A percentile compares a stretch with the other conserved stretches of the same genome.
phyloP scores from a whole-genome alignment of 2,888 invertebrate genomes.

The Lepidocyrtinus sp. region DNA sequence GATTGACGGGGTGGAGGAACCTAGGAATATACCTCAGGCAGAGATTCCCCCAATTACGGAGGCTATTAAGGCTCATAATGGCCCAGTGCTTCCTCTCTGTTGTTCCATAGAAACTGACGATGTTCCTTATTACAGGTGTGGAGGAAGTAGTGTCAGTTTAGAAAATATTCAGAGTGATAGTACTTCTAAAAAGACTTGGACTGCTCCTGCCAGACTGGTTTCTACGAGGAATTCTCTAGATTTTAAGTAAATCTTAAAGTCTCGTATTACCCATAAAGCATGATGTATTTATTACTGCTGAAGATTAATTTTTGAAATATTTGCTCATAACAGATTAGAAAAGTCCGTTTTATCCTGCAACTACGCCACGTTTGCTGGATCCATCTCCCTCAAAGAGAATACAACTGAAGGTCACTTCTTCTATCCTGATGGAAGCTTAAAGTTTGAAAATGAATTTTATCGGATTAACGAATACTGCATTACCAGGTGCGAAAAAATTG shows the following conservation, averaged over 20 bases:
- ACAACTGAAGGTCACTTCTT: slow-evolving; percentile 42
- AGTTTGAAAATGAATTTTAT: slow-evolving; percentile 60
- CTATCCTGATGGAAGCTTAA: slow-evolving; percentile 54
- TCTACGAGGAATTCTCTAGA: slow-evolving; percentile 39
- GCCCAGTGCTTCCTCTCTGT: slow-evolving; percentile 53
- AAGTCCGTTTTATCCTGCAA: slow-evolving; percentile 54
- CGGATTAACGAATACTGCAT: slow-evolving; percentile 57
- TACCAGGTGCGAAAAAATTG: slow-evolving; percentile 41
- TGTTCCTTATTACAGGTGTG: slow-evolving; percentile 56
- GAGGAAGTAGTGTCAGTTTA: slow-evolving; percentile 38
- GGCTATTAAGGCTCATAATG: neutral
- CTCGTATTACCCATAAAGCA: too few species aligned
- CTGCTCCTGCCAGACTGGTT: slow-evolving; percentile 44
- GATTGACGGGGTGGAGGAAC: neutral
- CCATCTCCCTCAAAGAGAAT: slow-evolving; percentile 42
- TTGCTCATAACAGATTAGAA: slow-evolving; percentile 47
- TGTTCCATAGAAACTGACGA: slow-evolving; percentile 57
- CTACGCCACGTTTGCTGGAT: slow-evolving; percentile 33
- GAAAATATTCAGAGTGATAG: slow-evolving; percentile 31
- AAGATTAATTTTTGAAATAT: too few species aligned
- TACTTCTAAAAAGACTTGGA: slow-evolving; percentile 41
- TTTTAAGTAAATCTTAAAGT: too few species aligned
- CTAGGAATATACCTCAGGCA: neutral
- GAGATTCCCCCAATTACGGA: slow-evolving; percentile 30
- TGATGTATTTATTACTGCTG: too few species aligned